These are phyloP conservation scores for Cyaniris semiargus DNA, from an alignment of 2,888 invertebrate species.

Conservation along the genomic window DNA sequence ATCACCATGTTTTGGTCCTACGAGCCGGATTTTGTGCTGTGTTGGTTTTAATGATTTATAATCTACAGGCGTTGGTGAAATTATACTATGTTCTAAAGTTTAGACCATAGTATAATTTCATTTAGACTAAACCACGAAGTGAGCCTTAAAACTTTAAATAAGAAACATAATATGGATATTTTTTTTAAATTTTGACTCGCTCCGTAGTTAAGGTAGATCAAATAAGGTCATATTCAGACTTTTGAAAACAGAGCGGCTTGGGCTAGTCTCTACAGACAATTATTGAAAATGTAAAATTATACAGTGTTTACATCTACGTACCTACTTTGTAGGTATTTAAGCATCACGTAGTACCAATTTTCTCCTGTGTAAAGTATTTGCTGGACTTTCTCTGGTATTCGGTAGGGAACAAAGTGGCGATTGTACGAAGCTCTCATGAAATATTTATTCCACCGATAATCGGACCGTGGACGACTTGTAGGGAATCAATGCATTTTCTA, in stretches of 20 bases:
- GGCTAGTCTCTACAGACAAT: too few species aligned
- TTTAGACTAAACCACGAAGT: too few species aligned
- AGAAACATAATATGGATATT: too few species aligned
- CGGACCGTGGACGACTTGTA: slow-evolving; percentile 45
- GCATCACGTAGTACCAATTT: neutral
- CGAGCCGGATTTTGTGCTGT: neutral
- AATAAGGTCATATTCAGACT: too few species aligned
- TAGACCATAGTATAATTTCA: too few species aligned
- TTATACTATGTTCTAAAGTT: too few species aligned
- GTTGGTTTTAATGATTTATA: neutral
- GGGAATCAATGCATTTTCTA: slow-evolving; percentile 57
- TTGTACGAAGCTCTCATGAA: slow-evolving; percentile 50
- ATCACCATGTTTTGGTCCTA: slow-evolving; percentile 6
- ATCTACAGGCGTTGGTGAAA: neutral
- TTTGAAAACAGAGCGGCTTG: too few species aligned
- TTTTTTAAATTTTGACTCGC: too few species aligned
- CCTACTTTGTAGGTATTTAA: neutral
- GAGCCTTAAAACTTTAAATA: too few species aligned
- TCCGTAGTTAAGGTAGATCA: too few species aligned
- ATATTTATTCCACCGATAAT: slow-evolving; percentile 59
- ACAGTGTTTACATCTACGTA: too few species aligned
- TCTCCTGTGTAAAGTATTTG: neutral
- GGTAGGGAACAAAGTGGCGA: slow-evolving; percentile 34
- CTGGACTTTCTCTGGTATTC: neutral
- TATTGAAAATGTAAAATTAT: too few species aligned